A percentile compares a stretch with the other conserved stretches of the same genome.
These are phyloP conservation scores for Emydura subglobosa DNA, from an alignment of 2,113 vertebrate species.

Conservation along the genomic window DNA sequence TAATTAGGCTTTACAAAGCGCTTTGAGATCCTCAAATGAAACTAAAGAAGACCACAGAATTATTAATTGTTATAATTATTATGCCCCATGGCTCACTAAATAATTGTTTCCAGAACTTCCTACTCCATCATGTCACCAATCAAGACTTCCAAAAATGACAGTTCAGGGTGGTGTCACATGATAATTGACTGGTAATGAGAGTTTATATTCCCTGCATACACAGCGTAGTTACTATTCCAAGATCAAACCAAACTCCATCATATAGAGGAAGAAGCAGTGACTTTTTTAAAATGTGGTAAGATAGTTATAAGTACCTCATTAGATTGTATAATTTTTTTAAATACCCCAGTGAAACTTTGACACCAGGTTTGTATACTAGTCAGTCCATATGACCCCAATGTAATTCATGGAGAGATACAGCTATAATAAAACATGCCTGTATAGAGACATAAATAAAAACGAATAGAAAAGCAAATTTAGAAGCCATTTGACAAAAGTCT, in stretches of 20 bases:
- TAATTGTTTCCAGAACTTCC: background rate
- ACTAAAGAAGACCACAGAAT: background rate
- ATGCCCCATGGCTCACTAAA: background rate
- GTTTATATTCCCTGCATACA: background rate
- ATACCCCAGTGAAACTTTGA: background rate
- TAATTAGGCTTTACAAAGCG: background rate
- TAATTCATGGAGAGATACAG: background rate
- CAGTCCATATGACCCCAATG: background rate
- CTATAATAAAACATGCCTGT: background rate
- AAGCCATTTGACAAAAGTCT: background rate
- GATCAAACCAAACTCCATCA: background rate
- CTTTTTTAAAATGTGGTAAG: background rate
- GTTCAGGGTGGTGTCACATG: background rate
- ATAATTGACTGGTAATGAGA: background rate
- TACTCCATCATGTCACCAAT: background rate
- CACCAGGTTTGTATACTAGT: background rate
- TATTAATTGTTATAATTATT: background rate
- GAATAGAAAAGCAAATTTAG: background rate
- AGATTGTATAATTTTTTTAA: background rate
- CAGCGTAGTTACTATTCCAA: background rate
- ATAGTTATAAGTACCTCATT: background rate
- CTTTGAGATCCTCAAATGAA: background rate
- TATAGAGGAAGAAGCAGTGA: background rate
- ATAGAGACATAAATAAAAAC: background rate
- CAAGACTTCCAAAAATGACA: rapidly evolving